A percentile compares a stretch with the other conserved stretches of the same genome.
These are phyloP conservation scores for Willisornis vidua DNA, from an alignment of 2,113 vertebrate genomes.

Conservation along the genomic window DNA sequence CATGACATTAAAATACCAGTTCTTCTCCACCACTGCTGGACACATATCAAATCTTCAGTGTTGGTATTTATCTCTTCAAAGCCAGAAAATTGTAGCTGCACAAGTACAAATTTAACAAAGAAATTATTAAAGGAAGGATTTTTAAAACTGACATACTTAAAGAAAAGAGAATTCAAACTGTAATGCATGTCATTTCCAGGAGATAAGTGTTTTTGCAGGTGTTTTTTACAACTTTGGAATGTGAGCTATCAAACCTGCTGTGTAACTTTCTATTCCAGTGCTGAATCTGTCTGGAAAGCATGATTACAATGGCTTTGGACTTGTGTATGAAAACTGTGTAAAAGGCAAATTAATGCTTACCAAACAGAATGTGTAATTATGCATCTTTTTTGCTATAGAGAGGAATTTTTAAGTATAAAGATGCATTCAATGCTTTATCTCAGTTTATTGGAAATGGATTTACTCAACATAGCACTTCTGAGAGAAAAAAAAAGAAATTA, in stretches of 20 bases:
- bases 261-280: not conserved
- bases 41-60: not conserved
- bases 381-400: not conserved
- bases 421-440: not conserved
- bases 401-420: not conserved
- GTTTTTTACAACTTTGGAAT: not conserved
- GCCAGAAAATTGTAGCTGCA: not conserved
- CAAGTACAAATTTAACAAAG: not conserved
- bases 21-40: not conserved
- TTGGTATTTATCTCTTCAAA: not conserved
- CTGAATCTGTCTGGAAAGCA: not conserved
- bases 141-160: not conserved
- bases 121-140: not conserved
- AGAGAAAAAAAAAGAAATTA: not conserved
- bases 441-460: not conserved
- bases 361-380: not conserved
- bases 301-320: not conserved
- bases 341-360: not conserved
- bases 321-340: not conserved
- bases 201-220: not conserved
- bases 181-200: not conserved
- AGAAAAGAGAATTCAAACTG: not conserved
- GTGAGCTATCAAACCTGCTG: not conserved
- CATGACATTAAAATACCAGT: not conserved
- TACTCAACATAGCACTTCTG: not conserved